Base-by-base conservation (phyloP, 2,113 vertebrate species). In the Solea senegalensis region DNA sequence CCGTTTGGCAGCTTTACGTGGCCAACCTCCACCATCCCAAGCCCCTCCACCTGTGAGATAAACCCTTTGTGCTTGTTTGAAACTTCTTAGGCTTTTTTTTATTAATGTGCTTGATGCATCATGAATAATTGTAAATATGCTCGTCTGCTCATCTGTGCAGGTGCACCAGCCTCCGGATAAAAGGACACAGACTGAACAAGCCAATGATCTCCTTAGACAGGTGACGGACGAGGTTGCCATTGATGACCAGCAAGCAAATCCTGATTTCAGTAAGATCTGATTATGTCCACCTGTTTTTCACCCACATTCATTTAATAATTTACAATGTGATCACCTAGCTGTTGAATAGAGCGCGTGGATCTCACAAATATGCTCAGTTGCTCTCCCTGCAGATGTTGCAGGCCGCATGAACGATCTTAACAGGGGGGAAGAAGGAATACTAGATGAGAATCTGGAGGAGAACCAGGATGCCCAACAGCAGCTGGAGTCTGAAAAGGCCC, bases 181-280 rank as follows among this genome's bases (percentile, higher is more conserved):
- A 56, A 94, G 95, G 85, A 96, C 93, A 55, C 93, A 95, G 67
- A 91, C 90, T 8, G 95, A 99, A 87, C 93, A 95, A 87, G 86
- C 92, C 5, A 94, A 95, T 86, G 95, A 96, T 82, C 88, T 99
- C 50, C 88, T 99, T 68, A 93, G 86, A 68, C 95, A 95, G 8
- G 90, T 98, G 89, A 83, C 95, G 21, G 96, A 96, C 28, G 96
- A 99, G 82, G 91, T 94, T 85, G 89, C 91, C 65, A 97, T 98
- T 81, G 96, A 98, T 81, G 84, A 94, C 53, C 86, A 70, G 56
- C 85, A 90, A 65, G 74, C 81, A 81, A 84, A 83, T 75, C 72
- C 64, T 48, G 90, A 92, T 64, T 83, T 75, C 88, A 90, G 87
- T 91, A 86, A 80, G 78, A 56, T 60, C 5, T 62, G 75, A 39